Percentiles rank a stretch among this genome's conserved stretches.
phyloP scores from a whole-genome alignment of 2,113 vertebrate genomes.

The Phalacrocorax pelagicus region DNA sequence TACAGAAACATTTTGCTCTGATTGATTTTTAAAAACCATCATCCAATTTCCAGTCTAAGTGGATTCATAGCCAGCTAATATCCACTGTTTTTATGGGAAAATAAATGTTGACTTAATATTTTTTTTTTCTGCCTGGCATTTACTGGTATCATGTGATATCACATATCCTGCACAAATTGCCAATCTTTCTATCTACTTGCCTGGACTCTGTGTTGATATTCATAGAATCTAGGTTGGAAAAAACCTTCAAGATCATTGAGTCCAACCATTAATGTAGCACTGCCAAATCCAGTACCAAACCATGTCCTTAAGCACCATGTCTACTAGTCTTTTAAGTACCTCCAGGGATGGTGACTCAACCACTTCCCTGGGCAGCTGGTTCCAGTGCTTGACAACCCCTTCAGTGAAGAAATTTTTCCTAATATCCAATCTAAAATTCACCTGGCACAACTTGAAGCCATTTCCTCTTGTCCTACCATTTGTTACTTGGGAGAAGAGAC shows the following conservation, averaged over 20 bases:
- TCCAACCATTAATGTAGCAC: not conserved
- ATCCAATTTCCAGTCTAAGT: not conserved
- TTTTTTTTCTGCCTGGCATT: not conserved
- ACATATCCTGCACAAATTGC: not conserved
- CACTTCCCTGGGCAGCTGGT: not conserved
- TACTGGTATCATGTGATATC: not conserved
- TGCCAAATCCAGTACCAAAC: not conserved
- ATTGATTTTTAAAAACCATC: not conserved
- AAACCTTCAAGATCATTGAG: not conserved
- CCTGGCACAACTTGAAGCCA: not conserved
- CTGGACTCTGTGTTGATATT: not conserved
- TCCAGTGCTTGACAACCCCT: too few relatives aligned
- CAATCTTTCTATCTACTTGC: not conserved
- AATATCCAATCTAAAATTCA: not conserved
- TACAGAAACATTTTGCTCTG: not conserved
- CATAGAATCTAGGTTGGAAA: not conserved
- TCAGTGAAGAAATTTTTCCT: not conserved
- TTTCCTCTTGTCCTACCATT: not conserved
- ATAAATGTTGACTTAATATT: fast-evolving
- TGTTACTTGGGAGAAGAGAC: too few relatives aligned
- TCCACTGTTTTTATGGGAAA: not conserved
- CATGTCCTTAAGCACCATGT: not conserved
- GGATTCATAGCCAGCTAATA: not conserved
- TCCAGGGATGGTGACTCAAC: too few relatives aligned
- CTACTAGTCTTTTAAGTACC: not conserved